Percentiles rank a stretch among this genome's conserved stretches.
These are phyloP conservation scores for Potorous gilbertii DNA, from an alignment of 2,797 vertebrate genomes.

Conservation along the genomic window DNA sequence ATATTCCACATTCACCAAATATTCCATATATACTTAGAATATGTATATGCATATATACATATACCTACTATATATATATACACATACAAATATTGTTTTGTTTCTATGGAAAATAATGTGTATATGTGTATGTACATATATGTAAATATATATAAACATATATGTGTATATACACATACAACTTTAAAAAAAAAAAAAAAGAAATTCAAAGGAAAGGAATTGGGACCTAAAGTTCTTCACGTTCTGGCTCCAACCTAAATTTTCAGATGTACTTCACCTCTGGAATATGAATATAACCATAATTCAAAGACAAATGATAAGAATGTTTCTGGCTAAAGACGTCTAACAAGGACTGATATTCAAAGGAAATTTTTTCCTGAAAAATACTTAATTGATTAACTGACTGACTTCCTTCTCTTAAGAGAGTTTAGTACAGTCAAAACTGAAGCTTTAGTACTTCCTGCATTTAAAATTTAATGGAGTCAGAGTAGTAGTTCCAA, in stretches of 20 bases:
- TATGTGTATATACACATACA: background rate
- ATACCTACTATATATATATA: background rate
- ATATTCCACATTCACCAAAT: conserved; percentile 20
- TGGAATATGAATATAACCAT: background rate
- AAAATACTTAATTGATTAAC: background rate
- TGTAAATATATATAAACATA: too few species aligned
- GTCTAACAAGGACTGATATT: background rate
- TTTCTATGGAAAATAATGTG: background rate
- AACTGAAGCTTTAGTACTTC: background rate
- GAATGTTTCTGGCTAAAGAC: background rate
- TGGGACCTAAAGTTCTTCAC: background rate
- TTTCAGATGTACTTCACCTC: background rate
- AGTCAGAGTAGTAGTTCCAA: background rate
- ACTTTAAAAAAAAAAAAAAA: background rate
- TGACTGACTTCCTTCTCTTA: background rate
- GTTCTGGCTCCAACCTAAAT: background rate
- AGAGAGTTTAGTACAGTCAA: background rate
- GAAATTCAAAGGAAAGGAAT: background rate
- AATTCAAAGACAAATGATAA: background rate
- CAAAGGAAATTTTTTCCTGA: background rate
- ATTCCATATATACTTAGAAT: background rate
- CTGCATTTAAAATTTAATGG: background rate
- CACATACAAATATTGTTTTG: background rate
- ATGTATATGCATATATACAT: background rate
- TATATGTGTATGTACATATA: background rate